These are phyloP conservation scores for Chaetodon auriga DNA, from an alignment of 2,113 vertebrate genomes.

Conservation along the genomic window DNA sequence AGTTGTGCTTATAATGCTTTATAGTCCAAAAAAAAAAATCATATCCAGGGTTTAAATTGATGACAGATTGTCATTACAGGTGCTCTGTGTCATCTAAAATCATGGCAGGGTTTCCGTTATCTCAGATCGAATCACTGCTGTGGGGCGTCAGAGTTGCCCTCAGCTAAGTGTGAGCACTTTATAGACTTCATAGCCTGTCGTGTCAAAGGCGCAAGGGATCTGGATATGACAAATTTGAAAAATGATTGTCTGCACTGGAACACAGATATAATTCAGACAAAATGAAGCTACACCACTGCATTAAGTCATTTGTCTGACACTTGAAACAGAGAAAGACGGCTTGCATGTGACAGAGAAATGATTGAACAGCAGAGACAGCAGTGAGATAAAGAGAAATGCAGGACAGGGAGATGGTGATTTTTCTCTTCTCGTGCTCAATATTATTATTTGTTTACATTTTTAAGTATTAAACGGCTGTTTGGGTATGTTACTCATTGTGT, in stretches of 20 bases:
- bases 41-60: constrained; percentile 46
- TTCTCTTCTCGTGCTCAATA: constrained; percentile 81
- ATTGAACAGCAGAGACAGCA: constrained; percentile 24
- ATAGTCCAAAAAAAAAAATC: constrained; percentile 38
- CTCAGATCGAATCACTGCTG: constrained; percentile 29
- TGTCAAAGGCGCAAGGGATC: constrained; percentile 28
- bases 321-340: constrained; percentile 43
- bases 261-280: constrained; percentile 14
- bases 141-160: background rate
- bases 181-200: constrained; percentile 46
- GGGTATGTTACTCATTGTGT: constrained; percentile 82
- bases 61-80: constrained; percentile 32
- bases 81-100: constrained; percentile 57
- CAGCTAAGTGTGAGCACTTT: constrained; percentile 70
- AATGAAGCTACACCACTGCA: constrained; percentile 36
- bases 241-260: constrained; percentile 57
- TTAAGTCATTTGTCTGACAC: constrained; percentile 39
- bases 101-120: constrained; percentile 28
- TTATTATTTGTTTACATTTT: constrained; percentile 87
- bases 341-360: constrained; percentile 15
- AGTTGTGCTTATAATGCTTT: constrained; percentile 59
- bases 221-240: constrained; percentile 3
- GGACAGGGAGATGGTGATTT: constrained; percentile 82
- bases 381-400: constrained; percentile 21
- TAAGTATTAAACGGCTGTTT: constrained; percentile 85